A percentile compares a stretch with the other conserved stretches of the same genome.
Evolutionary conservation across 2,888 invertebrate species (phyloP).

Genomic region (Petrolisthes manimaculis): DNA sequence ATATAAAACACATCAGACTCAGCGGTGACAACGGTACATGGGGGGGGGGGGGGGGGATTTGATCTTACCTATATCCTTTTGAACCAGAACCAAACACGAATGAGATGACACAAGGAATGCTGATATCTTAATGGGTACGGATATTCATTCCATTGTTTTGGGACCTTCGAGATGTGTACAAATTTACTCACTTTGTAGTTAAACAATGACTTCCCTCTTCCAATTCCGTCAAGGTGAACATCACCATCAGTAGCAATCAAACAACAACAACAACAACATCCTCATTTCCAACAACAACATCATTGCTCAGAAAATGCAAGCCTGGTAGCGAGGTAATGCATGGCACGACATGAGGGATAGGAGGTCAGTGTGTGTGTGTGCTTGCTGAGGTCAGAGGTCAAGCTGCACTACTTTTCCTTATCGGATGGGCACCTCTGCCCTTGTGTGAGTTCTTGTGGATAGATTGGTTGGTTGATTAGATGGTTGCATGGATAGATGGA

Average conservation of each 20-base stretch:
- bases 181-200: no score
- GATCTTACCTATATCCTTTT: neutral
- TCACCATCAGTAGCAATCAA: neutral
- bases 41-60: no score
- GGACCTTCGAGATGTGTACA: no score
- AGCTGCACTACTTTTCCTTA: neutral
- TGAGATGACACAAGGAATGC: no score
- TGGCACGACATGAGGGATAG: slow-evolving; percentile 13
- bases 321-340: slow-evolving; percentile 29
- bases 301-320: neutral
- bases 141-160: no score
- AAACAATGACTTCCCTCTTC: no score
- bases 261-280: neutral
- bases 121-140: no score
- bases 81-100: no score
- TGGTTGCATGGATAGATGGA: no score
- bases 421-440: neutral
- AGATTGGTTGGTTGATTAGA: neutral
- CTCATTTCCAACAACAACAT: neutral
- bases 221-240: no score
- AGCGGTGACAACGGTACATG: no score
- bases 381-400: slow-evolving; percentile 49
- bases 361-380: slow-evolving; percentile 32
- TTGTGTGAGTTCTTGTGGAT: neutral
- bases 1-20: no score